Evolutionary conservation across 2,888 invertebrate species (phyloP).

Genomic region (Magallana nippona): DNA sequence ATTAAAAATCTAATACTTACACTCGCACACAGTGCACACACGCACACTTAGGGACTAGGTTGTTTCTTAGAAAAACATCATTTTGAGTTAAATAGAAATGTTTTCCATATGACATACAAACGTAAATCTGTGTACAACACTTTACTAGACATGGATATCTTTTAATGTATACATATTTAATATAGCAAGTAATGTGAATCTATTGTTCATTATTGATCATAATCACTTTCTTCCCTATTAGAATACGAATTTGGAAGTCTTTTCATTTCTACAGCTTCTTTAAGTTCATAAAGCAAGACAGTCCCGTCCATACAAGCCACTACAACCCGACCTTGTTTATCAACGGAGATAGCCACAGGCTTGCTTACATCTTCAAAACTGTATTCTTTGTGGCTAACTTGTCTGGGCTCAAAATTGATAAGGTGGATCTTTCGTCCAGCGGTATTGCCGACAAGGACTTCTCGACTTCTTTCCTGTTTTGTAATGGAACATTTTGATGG

Average conservation of each 20-base stretch:
- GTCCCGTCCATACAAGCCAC: slow-evolving; percentile 2
- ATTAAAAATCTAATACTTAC: too few species aligned
- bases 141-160: too few species aligned
- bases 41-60: too few species aligned
- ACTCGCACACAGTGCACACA: too few species aligned
- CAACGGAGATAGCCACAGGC: not conserved
- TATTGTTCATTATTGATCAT: not conserved
- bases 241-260: not conserved
- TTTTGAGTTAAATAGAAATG: too few species aligned
- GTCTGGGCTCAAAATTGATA: not conserved
- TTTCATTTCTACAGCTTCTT: not conserved
- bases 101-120: too few species aligned
- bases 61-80: too few species aligned
- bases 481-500: slow-evolving; percentile 3
- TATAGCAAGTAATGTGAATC: too few species aligned
- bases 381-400: not conserved
- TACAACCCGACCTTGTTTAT: not conserved
- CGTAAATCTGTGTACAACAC: too few species aligned
- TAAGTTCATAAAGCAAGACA: not conserved
- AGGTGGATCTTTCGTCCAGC: slow-evolving; percentile 1
- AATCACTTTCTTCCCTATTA: not conserved
- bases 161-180: too few species aligned
- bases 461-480: not conserved
- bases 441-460: not conserved
- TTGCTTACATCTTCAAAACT: not conserved